Evolutionary conservation across 2,888 invertebrate genomes (phyloP), one percentile per base, ranked within the genome.

Genomic region (Netelia melanura): DNA sequence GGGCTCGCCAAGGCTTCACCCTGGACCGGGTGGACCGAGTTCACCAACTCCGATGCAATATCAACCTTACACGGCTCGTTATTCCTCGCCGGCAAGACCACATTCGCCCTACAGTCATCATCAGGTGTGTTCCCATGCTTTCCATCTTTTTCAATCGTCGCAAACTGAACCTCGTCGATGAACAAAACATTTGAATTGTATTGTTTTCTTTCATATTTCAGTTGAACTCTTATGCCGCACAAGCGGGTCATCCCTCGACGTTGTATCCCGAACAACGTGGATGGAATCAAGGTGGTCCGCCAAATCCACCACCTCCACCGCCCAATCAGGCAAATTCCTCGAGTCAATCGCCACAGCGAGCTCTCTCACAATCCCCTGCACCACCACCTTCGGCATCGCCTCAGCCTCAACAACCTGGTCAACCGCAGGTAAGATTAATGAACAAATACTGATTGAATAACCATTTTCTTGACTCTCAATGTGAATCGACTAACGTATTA

Each of bases 21-120:
- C 92, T 86, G 93, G 93, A 77, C 92, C 93, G 71, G 93, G 92
- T 85, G 93, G 92, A 82, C 92, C 93, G n/a, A 93, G 92, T 90
- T 93, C 93, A 83, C 93, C 93, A 67, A 93, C 93, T 67, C 92
- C 93, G 80, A 92, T 93, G 92, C 92, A 93, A 90, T 94, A 94
- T 91, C 93, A 93, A 87, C 93, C 93, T 77, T 94, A 94, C 82
- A 92, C 92, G 76, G 94, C 93, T 87, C 93, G 94, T 80, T 94
- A 93, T 87, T 91, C 94, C 68, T 92, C 94, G 86, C 92, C 94
- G 81, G 87, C 93, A 62, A 92, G 94, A 90, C 92, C 93, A 70
- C 93, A 93, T 70, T 91, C 93, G 75, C 93, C 93, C 30, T 93
- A 93, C 84, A 90, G 92, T 85, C 93, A 93, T 87, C 93, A 93